Base-by-base conservation (phyloP, 2,797 vertebrate species). In the Acrocephalus scirpaceus region DNA sequence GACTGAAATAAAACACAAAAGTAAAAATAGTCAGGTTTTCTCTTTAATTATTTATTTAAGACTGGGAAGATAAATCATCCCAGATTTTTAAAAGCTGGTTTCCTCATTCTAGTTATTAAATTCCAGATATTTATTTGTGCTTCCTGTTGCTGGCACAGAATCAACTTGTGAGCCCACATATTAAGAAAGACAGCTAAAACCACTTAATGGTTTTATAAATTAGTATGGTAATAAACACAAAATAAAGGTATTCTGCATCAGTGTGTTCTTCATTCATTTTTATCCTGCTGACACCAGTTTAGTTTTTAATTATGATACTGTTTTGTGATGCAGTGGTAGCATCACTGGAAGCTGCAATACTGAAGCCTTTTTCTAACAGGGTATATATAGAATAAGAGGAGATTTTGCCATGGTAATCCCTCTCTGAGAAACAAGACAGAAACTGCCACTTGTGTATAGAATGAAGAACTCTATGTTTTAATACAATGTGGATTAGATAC, bases 21-120 rank as follows among this genome's bases (percentile, higher is more conserved):
- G 40, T 79, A 93, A 92, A 92, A 92, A 78, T 56, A 94, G 23
- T 34, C 45, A 79, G 11, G 15, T 38, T 66, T 65, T 92, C 25
- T 73, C 65, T 81, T 90, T 56, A 67, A 86, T 84, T 93, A 94
- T 90, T 96, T 92, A 92, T 67, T 86, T 91, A 74, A 66, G 30
- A 81, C 21, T 61, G 64, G 50, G 53, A 81, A 88, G 18, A 77
- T 73, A 82, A 87, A 92, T 87, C 48, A 86, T 15, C 38, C 12
- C 19, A 56, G 62, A 73, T 62, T 91, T 91, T 94, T 77, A 94
- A 74, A 94, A 66, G 48, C 34, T 78, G 48, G 15, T 91, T 94
- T 90, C 34, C 29, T n/a, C 53, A 80, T 85, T 48, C 51, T 48
- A 54, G 54, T 58, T 89, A 88, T 90, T 93, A 58, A 72, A 77